phyloP scores from a whole-genome alignment of 2,113 vertebrate species.

The Cairina moschata region DNA sequence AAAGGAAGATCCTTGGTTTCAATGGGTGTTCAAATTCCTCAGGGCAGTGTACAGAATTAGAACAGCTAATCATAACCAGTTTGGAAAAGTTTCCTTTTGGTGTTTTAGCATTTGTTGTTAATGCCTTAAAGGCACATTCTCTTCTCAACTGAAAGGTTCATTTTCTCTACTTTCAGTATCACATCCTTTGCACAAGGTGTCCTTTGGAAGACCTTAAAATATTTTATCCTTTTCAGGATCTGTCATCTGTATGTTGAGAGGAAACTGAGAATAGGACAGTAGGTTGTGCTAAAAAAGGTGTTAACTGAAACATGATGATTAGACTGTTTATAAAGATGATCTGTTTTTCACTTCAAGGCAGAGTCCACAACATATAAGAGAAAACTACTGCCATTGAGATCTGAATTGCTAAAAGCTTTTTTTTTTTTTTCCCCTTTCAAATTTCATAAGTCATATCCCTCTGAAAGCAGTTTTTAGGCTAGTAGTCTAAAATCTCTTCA shows the following conservation, averaged over 20 bases:
- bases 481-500: not conserved
- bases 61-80: constrained; percentile 8
- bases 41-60: not conserved
- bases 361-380: not conserved
- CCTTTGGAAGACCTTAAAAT: not conserved
- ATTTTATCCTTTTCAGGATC: not conserved
- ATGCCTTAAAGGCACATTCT: not conserved
- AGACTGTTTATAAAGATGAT: not conserved
- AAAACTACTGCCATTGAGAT: not conserved
- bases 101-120: constrained; percentile 23
- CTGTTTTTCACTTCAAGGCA: not conserved
- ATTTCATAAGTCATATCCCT: not conserved
- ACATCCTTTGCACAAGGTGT: not conserved
- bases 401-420: not conserved
- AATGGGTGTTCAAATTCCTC: not conserved
- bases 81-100: not conserved
- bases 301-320: not conserved
- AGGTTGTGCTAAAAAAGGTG: not conserved
- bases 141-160: not conserved
- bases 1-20: constrained; percentile 35
- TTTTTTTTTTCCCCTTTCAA: not conserved
- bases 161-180: not conserved
- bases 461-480: not conserved
- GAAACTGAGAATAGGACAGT: not conserved
- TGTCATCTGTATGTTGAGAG: not conserved